A percentile compares a stretch with the other conserved stretches of the same genome.
Conservation (phyloP, 2,888 invertebrate species). For the Apodemia zela region DNA sequence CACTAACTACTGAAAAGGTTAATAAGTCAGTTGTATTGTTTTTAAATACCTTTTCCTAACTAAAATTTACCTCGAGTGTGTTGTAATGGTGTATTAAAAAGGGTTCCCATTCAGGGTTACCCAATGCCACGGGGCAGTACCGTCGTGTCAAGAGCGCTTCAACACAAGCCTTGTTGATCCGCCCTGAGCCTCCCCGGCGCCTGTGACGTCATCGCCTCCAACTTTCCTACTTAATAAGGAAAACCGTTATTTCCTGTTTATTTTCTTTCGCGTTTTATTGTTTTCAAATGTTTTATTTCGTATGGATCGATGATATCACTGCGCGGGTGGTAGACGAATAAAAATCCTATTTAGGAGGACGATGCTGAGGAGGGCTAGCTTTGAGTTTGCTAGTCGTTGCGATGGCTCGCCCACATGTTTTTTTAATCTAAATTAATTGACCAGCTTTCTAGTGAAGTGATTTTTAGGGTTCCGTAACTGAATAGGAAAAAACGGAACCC, state of each 20-base stretch:
- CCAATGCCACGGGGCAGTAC: constrained; percentile 22
- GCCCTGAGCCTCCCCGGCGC: constrained; percentile 59
- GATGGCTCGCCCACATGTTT: constrained; percentile 64
- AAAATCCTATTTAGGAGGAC: constrained; percentile 51
- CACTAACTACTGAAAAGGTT: not conserved
- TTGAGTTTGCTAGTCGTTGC: constrained; percentile 62
- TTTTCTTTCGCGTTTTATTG: constrained; percentile 18
- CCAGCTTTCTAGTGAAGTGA: not conserved
- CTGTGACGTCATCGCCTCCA: constrained; percentile 60
- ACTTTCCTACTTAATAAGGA: constrained; percentile 5
- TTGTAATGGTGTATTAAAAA: not conserved
- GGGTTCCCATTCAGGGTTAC: constrained; percentile 4
- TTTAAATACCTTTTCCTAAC: not conserved
- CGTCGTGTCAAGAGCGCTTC: constrained; percentile 60
- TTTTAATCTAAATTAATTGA: not conserved
- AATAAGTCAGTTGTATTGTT: not conserved
- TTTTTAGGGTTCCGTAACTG: too few species aligned
- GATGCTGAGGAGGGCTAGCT: constrained; percentile 59
- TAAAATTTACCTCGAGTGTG: not conserved
- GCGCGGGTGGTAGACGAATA: constrained; percentile 59
- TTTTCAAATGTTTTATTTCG: constrained; percentile 25
- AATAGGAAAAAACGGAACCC: too few species aligned
- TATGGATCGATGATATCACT: constrained; percentile 43
- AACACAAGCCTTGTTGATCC: constrained; percentile 51
- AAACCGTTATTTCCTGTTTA: constrained; percentile 30